phyloP scores from a whole-genome alignment of 2,888 invertebrate genomes.

The Drosophila macrospina region DNA sequence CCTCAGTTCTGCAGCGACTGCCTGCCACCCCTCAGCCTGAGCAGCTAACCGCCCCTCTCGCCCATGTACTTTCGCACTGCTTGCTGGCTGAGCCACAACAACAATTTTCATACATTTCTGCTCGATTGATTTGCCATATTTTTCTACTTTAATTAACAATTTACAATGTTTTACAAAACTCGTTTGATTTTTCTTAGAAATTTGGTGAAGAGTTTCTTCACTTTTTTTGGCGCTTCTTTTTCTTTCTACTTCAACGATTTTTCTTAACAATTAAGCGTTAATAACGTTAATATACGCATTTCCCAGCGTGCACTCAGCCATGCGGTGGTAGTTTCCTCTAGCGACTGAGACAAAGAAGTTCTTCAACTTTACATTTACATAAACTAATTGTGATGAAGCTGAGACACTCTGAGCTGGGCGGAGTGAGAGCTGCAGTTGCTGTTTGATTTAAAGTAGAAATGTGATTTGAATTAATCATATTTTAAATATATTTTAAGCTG shows the following conservation, averaged over 20 bases:
- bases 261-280: conserved; percentile 26
- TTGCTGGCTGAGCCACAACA: background rate
- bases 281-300: conserved; percentile 34
- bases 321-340: conserved; percentile 47
- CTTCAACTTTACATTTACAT: conserved; percentile 17
- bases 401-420: conserved; percentile 5
- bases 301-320: conserved; percentile 35
- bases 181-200: conserved; percentile 32
- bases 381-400: no score
- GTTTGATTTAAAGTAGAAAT: background rate
- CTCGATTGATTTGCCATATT: conserved; percentile 1
- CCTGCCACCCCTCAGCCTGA: background rate
- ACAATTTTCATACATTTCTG: conserved; percentile 6
- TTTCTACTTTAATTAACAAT: background rate
- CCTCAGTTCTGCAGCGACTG: conserved; percentile 8
- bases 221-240: conserved; percentile 23
- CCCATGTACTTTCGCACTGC: background rate
- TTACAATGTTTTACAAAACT: conserved; percentile 32
- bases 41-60: conserved; percentile 44
- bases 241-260: conserved; percentile 30
- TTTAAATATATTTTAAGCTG: no score
- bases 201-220: background rate
- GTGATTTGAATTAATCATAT: no score
- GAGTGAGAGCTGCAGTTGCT: background rate
- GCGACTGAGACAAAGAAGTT: conserved; percentile 7